Conservation (phyloP, 2,797 vertebrate genomes). For the Chelon auratus region DNA sequence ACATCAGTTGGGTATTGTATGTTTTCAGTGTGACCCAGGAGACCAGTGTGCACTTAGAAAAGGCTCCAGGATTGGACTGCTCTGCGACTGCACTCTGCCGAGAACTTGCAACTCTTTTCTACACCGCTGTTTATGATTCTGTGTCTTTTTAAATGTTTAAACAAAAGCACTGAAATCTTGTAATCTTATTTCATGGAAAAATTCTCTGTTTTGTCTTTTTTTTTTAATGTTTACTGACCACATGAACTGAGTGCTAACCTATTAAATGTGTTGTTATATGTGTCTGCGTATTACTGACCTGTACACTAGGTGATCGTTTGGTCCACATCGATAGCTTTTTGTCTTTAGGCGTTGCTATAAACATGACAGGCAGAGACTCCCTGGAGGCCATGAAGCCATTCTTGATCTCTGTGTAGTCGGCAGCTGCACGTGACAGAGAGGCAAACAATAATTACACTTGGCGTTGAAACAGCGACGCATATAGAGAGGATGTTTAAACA, state of each 20-base stretch:
- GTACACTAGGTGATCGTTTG: conserved; percentile 86
- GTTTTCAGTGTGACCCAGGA: conserved; percentile 78
- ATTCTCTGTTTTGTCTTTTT: neutral
- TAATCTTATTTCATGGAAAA: neutral
- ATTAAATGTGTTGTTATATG: conserved; percentile 42
- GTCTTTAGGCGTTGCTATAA: conserved; percentile 93
- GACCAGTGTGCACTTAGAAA: conserved; percentile 83
- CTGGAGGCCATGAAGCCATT: conserved; percentile 90
- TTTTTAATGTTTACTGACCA: neutral
- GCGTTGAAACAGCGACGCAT: conserved; percentile 25
- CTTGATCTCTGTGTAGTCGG: conserved; percentile 91
- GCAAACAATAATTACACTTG: conserved; percentile 51
- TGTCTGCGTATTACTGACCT: conserved; percentile 81
- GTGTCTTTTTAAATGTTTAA: neutral
- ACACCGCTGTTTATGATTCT: conserved; percentile 84
- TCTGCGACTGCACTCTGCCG: conserved; percentile 83
- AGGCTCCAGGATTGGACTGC: conserved; percentile 84
- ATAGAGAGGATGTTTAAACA: conserved; percentile 64
- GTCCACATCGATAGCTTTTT: conserved; percentile 92
- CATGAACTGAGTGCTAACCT: neutral
- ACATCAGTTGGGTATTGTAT: conserved; percentile 1
- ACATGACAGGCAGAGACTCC: conserved; percentile 90
- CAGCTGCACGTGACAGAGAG: conserved; percentile 79
- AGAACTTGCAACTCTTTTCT: conserved; percentile 83
- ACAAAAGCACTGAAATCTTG: neutral